Conservation (phyloP, 2,888 invertebrate species). For the Agrochola lota region DNA sequence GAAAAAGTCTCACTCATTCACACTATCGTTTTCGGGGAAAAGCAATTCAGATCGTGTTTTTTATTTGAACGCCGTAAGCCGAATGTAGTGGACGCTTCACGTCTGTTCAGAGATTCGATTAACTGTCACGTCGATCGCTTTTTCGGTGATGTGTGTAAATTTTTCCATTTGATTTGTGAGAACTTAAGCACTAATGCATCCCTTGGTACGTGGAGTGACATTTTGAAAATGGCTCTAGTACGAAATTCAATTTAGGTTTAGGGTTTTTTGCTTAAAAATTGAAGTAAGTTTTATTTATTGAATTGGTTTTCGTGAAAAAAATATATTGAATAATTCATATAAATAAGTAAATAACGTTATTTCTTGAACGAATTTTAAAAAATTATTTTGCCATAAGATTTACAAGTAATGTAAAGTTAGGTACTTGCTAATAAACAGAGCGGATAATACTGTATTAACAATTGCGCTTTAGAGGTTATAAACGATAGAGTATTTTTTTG, state of each 20-base stretch:
- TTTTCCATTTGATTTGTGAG: constrained; percentile 40
- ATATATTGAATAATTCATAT: constrained; percentile 30
- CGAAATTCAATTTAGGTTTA: constrained; percentile 54
- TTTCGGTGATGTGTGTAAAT: constrained; percentile 46
- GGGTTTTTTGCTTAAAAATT: constrained; percentile 12
- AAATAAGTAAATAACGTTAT: not conserved
- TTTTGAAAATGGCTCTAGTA: constrained; percentile 51
- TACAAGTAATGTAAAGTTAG: too few relatives aligned
- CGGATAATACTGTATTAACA: not conserved
- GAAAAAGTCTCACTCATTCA: constrained; percentile 49
- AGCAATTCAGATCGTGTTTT: constrained; percentile 55
- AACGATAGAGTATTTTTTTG: not conserved
- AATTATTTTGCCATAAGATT: not conserved
- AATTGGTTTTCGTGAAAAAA: constrained; percentile 23
- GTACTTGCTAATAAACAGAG: too few relatives aligned
- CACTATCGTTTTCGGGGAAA: constrained; percentile 56
- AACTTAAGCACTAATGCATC: constrained; percentile 41
- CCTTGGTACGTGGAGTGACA: constrained; percentile 35
- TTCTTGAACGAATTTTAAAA: not conserved
- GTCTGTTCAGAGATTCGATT: constrained; percentile 61
- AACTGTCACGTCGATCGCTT: constrained; percentile 40
- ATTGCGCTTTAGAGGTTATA: not conserved
- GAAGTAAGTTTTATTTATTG: constrained; percentile 3
- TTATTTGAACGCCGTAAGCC: constrained; percentile 55
- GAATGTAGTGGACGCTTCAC: constrained; percentile 48